Conservation (phyloP, 2,797 vertebrate genomes). For the Pipistrellus kuhlii region DNA sequence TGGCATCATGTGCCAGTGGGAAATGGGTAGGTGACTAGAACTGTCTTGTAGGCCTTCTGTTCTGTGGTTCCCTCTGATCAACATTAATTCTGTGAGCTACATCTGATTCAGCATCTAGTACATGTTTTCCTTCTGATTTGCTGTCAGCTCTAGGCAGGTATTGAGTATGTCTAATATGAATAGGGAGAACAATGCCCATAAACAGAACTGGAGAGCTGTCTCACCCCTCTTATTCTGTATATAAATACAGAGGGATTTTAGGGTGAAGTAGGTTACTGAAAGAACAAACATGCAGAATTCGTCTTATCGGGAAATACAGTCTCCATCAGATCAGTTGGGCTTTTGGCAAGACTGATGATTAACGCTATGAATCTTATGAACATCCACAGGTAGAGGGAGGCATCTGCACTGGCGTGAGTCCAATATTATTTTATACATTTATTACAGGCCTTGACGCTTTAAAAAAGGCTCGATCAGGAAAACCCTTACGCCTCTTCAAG, state of each 20-base stretch:
- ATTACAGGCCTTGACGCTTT: background rate
- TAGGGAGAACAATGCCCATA: background rate
- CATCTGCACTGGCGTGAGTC: background rate
- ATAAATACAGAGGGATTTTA: background rate
- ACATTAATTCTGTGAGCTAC: background rate
- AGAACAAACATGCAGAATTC: background rate
- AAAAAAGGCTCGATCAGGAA: background rate
- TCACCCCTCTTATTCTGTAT: background rate
- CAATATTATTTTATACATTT: background rate
- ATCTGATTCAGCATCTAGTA: too few relatives aligned
- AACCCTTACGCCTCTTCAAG: background rate
- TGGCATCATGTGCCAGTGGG: background rate
- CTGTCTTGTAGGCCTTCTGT: background rate
- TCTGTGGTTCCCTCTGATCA: background rate
- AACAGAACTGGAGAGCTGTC: background rate
- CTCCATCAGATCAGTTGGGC: background rate
- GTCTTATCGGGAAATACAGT: background rate
- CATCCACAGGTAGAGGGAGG: background rate
- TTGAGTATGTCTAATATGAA: too few relatives aligned
- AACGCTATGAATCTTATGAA: background rate
- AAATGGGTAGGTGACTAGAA: background rate
- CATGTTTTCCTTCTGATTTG: background rate
- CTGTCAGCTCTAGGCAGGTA: background rate
- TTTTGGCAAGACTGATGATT: background rate
- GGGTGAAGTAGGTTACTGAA: background rate